Base-by-base conservation (phyloP, 1,140 invertebrate genomes). In the Drosophila kohkoa region DNA sequence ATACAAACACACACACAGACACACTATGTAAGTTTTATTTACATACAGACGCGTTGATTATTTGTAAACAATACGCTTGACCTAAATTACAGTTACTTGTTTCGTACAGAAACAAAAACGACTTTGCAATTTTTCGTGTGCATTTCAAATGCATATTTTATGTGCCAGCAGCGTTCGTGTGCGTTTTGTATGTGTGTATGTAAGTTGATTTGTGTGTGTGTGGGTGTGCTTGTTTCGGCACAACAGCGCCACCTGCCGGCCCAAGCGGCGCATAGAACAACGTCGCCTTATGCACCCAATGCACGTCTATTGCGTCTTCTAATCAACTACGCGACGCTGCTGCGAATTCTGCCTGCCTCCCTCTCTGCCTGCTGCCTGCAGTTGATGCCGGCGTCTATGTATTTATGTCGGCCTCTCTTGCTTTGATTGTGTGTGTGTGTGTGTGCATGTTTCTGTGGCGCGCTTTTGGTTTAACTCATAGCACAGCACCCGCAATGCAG, bases 21-120 rank as follows among this genome's bases (percentile, higher is more conserved):
- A 65, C 62, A 54, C 28, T 81, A 41, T 62, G 64, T 46, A 43
- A 28, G 59, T 49, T 13, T 20, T 58, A 16, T 67, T 60, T 62
- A 32, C 48, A 60, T 43, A 49, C 48, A 64, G 62, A 71, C 25
- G 65, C 75, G 70, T 88, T 90, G 77, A 91, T 86, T 88, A 89
- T 91, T 92, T 92, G 90, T 92, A 92, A 92, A 92, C 90, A 92
- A 92, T 92, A 92, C 87, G 90, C 90, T 92, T 92, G 90, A 92
- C 90, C 90, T 92, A 91, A 92, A 92, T 92, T 91, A 91, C 89
- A 86, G 85, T 86, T 91, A 86, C 89, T 91, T 91, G 89, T 91
- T 86, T 77, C 59, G 63, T 71, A 75, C 55, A 60, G 79, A 77
- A 77, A 78, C 71, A 77, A 85, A 85, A 77, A 81, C 67, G 8